These are phyloP conservation scores for Heliconius charithonia DNA, from an alignment of 2,888 invertebrate genomes.

Conservation along the genomic window DNA sequence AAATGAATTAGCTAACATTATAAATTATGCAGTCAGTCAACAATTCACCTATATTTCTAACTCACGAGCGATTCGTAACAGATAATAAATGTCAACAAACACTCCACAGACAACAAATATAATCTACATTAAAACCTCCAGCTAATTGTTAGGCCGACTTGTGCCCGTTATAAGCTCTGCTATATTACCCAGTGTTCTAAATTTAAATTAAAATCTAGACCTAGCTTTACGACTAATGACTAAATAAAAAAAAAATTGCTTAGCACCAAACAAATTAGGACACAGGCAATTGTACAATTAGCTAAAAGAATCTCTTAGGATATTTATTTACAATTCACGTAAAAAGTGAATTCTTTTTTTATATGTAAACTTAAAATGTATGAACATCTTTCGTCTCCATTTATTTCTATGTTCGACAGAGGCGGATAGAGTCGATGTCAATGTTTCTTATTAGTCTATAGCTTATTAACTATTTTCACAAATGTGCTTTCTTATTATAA, in stretches of 20 bases:
- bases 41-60: conserved; percentile 51
- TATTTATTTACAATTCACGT: conserved; percentile 37
- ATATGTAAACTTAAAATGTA: conserved; percentile 33
- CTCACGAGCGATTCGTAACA: conserved; percentile 39
- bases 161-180: conserved; percentile 52
- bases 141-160: conserved; percentile 47
- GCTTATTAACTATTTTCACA: conserved; percentile 37
- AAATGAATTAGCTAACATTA: conserved; percentile 67
- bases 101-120: conserved; percentile 47
- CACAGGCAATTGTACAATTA: conserved; percentile 53
- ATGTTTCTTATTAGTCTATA: conserved; percentile 43
- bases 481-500: conserved; percentile 29
- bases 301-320: conserved; percentile 46
- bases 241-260: conserved; percentile 54
- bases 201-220: conserved; percentile 47
- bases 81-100: conserved; percentile 48
- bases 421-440: conserved; percentile 49
- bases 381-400: conserved; percentile 33
- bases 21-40: conserved; percentile 79
- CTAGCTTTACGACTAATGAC: conserved; percentile 51
- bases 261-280: conserved; percentile 75
- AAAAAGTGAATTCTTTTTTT: conserved; percentile 33
- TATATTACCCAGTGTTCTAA: conserved; percentile 50
- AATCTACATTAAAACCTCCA: conserved; percentile 39
- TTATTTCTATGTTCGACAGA: conserved; percentile 36